Conservation (phyloP, 1,140 invertebrate species). For the Hycleus cichorii region DNA sequence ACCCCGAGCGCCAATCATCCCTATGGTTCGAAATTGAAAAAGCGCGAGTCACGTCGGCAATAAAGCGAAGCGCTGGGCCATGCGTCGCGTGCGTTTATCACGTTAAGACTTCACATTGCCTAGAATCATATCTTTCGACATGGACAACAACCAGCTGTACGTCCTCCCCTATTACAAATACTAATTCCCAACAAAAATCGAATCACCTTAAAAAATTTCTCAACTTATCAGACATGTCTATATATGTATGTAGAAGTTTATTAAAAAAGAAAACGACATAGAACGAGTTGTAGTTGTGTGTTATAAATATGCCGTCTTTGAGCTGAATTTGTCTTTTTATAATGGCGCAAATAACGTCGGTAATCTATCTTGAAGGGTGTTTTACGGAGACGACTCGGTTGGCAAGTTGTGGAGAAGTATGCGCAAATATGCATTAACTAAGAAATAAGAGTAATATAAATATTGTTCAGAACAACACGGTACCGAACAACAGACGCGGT, state of each 20-base stretch:
- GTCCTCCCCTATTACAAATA: too few species aligned
- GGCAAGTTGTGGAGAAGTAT: conserved; percentile 19
- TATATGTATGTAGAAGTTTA: too few species aligned
- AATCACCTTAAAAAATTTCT: too few species aligned
- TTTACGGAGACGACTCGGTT: not conserved
- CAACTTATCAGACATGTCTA: too few species aligned
- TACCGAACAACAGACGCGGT: conserved; percentile 31
- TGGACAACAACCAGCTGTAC: too few species aligned
- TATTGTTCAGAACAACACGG: conserved; percentile 37
- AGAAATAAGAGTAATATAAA: conserved; percentile 36
- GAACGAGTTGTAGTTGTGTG: too few species aligned
- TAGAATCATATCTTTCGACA: conserved; percentile 27
- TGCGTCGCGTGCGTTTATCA: conserved; percentile 39
- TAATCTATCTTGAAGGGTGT: too few species aligned
- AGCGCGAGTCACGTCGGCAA: conserved; percentile 42
- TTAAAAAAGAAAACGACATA: too few species aligned
- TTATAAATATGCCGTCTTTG: too few species aligned
- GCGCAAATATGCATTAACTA: conserved; percentile 37
- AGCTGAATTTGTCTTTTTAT: too few species aligned
- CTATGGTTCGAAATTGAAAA: conserved; percentile 41
- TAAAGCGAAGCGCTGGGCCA: conserved; percentile 37
- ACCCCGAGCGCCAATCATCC: conserved; percentile 42
- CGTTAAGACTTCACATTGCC: conserved; percentile 20
- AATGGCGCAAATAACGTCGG: too few species aligned
- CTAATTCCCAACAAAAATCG: too few species aligned